Evolutionary conservation across 2,797 vertebrate genomes (phyloP).

Genomic region (Urocyon cinereoargenteus): DNA sequence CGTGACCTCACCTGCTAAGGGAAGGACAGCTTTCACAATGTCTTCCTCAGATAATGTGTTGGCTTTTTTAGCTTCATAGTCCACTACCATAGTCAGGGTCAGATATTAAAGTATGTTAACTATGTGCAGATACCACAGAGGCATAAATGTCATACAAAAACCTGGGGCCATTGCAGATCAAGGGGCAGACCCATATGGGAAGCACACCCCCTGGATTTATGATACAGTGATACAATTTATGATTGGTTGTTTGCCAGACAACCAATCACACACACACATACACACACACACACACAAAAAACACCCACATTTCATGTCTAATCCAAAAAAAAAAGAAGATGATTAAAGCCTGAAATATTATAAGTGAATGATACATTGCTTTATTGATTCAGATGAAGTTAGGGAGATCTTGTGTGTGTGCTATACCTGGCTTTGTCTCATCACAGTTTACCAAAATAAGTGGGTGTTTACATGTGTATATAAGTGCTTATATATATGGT

Average conservation of each 20-base stretch:
- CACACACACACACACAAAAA: background rate
- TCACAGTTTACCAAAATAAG: background rate
- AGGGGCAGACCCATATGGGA: background rate
- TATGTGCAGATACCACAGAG: background rate
- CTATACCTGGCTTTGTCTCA: background rate
- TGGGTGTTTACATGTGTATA: background rate
- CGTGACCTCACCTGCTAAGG: background rate
- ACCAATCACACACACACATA: background rate
- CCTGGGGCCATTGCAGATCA: background rate
- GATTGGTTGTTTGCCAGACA: background rate
- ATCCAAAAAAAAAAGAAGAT: background rate
- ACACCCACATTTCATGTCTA: background rate
- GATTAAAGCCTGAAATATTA: background rate
- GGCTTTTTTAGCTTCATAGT: background rate
- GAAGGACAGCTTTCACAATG: background rate
- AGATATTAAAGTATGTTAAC: background rate
- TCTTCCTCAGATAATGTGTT: background rate
- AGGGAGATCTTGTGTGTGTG: background rate
- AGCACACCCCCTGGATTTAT: background rate
- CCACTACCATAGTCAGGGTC: background rate
- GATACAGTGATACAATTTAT: background rate
- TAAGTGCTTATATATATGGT: background rate
- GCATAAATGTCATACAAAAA: background rate
- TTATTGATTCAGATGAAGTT: slow-evolving; percentile 19
- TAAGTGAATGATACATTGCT: background rate